Conservation (phyloP, 2,888 invertebrate species). For the Mycogona germanica region DNA sequence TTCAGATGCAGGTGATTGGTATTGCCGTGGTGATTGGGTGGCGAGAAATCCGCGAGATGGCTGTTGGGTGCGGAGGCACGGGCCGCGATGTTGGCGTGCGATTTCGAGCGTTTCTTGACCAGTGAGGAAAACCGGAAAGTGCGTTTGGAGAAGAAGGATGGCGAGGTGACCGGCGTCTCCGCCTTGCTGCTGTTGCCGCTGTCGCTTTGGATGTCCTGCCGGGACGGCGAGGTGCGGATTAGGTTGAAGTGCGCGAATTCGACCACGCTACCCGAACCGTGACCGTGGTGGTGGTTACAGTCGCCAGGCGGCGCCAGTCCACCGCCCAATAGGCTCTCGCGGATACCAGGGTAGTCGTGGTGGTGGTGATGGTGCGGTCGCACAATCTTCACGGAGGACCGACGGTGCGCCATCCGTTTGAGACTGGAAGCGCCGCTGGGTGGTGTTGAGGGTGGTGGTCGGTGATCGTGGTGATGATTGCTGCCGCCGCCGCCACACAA, state of each 20-base stretch:
- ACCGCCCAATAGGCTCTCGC: slow-evolving; percentile 32
- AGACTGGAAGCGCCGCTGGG: slow-evolving; percentile 20
- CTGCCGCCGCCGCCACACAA: slow-evolving; percentile 21
- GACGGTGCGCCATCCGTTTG: slow-evolving; percentile 21
- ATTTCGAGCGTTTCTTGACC: slow-evolving; percentile 32
- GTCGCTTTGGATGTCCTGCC: slow-evolving; percentile 14
- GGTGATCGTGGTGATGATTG: slow-evolving; percentile 22
- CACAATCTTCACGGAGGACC: slow-evolving; percentile 9
- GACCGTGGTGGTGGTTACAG: slow-evolving; percentile 20
- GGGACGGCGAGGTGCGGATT: neutral
- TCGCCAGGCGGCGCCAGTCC: slow-evolving; percentile 25
- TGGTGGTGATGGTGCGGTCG: slow-evolving; percentile 27
- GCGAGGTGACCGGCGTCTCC: slow-evolving; percentile 22
- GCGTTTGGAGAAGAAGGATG: slow-evolving; percentile 20
- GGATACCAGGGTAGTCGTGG: too few species aligned
- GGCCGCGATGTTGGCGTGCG: slow-evolving; percentile 20
- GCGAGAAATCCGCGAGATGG: slow-evolving; percentile 10
- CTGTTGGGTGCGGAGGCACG: too few species aligned
- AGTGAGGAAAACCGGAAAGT: slow-evolving; percentile 34
- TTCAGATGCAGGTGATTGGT: too few species aligned
- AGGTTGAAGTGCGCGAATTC: neutral
- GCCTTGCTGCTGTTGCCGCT: slow-evolving; percentile 22
- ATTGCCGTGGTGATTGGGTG: slow-evolving; percentile 13
- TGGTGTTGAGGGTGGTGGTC: slow-evolving; percentile 9
- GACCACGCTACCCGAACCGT: slow-evolving; percentile 11